These are phyloP conservation scores for Actinia tenebrosa DNA, from an alignment of 64 coral and sea anemone genomes.

Conservation along the genomic window DNA sequence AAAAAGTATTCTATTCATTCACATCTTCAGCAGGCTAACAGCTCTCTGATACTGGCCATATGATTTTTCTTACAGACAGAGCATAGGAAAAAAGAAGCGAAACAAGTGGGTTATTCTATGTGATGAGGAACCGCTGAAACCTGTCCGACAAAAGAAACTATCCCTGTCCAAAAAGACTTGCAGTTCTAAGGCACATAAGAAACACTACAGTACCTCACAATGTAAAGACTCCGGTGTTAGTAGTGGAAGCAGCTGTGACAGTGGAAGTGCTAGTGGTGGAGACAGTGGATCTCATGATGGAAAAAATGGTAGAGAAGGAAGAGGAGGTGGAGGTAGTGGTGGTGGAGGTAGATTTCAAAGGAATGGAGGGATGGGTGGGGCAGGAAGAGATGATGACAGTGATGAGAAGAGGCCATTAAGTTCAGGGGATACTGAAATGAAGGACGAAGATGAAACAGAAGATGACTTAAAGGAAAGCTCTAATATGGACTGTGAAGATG, in stretches of 20 bases:
- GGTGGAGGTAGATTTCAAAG: neutral
- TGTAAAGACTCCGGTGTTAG: constrained; percentile 5
- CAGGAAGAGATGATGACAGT: constrained; percentile 13
- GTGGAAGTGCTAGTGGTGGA: constrained; percentile 9
- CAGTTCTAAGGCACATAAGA: neutral
- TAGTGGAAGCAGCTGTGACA: neutral
- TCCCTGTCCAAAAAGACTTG: neutral
- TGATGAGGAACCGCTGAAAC: neutral
- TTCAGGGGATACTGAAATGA: neutral
- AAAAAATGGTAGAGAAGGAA: neutral
- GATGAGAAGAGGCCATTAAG: constrained; percentile 15
- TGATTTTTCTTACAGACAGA: neutral
- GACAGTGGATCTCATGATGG: neutral
- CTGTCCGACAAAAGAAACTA: neutral
- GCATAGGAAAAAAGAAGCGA: neutral
- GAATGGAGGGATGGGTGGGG: constrained; percentile 5
- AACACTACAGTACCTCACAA: neutral
- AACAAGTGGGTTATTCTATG: neutral
- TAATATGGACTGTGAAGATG: neutral
- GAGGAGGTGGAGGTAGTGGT: neutral
- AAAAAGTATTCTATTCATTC: neutral
- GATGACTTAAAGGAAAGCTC: neutral
- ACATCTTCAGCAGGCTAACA: neutral
- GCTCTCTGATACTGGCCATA: too few species aligned
- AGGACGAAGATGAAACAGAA: neutral